phyloP scores from a whole-genome alignment of 2,888 invertebrate genomes.

The Dolomedes plantarius region DNA sequence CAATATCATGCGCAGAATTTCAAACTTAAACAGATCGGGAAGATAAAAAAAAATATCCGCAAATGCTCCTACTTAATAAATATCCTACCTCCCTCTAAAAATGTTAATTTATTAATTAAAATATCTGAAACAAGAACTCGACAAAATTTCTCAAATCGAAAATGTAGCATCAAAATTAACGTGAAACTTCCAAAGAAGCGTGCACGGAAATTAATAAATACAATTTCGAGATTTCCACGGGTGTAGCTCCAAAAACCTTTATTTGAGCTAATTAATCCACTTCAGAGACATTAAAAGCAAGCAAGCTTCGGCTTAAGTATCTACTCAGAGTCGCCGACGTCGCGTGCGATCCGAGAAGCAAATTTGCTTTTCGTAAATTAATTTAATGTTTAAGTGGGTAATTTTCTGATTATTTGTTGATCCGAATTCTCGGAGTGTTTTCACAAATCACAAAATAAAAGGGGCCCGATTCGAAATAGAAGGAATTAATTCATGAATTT shows the following conservation, averaged over 20 bases:
- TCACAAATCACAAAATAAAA: slow-evolving; percentile 6
- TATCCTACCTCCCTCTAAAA: neutral
- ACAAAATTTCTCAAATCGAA: neutral
- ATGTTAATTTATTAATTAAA: neutral
- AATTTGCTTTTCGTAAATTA: slow-evolving; percentile 52
- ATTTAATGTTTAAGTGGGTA: slow-evolving; percentile 44
- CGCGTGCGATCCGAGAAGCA: slow-evolving; percentile 1
- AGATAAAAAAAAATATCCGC: no score
- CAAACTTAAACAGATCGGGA: no score
- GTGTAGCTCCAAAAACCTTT: slow-evolving; percentile 25
- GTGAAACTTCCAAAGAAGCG: slow-evolving; percentile 6
- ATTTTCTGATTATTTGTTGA: slow-evolving; percentile 30
- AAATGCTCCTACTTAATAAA: neutral
- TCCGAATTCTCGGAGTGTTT: neutral
- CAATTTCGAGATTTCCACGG: slow-evolving; percentile 13
- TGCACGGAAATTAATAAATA: slow-evolving; percentile 8
- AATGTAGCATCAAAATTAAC: neutral
- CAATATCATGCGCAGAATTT: no score
- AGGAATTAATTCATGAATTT: neutral
- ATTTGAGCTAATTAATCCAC: slow-evolving; percentile 51
- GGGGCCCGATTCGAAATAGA: neutral
- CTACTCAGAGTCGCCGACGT: slow-evolving; percentile 2
- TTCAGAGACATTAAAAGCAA: slow-evolving; percentile 14
- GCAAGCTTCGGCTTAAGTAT: slow-evolving; percentile 10
- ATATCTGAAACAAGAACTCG: neutral